Evolutionary conservation across 2,113 vertebrate species (phyloP).

Genomic region (Emydocephalus ijimae): DNA sequence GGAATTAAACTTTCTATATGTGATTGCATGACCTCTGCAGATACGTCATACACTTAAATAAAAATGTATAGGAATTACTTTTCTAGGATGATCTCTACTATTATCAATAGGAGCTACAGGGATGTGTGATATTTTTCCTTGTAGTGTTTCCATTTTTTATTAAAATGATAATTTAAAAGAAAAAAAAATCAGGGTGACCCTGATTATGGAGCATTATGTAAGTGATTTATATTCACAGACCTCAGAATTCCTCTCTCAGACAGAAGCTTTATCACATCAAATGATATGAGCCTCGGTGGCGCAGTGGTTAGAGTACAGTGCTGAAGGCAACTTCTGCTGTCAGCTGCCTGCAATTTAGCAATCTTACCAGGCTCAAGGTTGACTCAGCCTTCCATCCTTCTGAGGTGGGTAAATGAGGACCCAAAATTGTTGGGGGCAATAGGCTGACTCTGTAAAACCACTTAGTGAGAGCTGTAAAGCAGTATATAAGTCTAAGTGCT

Average conservation of each 20-base stretch:
- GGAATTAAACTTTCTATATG: neutral
- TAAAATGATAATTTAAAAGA: neutral
- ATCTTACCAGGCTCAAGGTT: too few relatives aligned
- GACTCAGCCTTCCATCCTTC: too few relatives aligned
- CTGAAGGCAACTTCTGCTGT: too few relatives aligned
- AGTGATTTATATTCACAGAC: neutral
- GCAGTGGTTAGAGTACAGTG: too few relatives aligned
- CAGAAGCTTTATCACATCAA: neutral
- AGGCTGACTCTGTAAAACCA: too few relatives aligned
- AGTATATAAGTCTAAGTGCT: too few relatives aligned
- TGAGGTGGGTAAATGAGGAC: too few relatives aligned
- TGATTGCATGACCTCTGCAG: neutral
- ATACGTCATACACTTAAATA: neutral
- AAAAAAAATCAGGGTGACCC: neutral
- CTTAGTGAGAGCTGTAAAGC: too few relatives aligned
- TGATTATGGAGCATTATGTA: neutral
- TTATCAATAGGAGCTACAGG: neutral
- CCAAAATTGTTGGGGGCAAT: too few relatives aligned
- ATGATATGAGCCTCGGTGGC: too few relatives aligned
- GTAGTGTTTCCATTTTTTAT: neutral
- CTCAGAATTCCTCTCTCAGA: neutral
- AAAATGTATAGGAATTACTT: neutral
- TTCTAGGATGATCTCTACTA: neutral
- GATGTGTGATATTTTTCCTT: neutral
- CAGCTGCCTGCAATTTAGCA: too few relatives aligned